Evolutionary conservation across 2,888 invertebrate species (phyloP), one percentile per base, ranked within the genome.

Genomic region (Stenodera caucasica): DNA sequence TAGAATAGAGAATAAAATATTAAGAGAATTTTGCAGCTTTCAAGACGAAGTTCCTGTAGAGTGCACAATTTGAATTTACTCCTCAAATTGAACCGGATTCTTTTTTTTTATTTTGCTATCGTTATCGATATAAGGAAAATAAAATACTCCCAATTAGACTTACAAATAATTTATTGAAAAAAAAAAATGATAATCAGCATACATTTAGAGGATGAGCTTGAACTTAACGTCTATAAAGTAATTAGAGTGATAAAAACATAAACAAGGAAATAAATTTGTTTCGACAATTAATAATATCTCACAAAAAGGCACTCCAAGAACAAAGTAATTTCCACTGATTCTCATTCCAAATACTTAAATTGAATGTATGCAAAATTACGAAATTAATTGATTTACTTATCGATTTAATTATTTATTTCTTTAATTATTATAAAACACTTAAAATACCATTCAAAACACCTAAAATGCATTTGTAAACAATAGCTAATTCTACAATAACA

Each of bases 231-330:
- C 29, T 30, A 32, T 12, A 12, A 26, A 53, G 18, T 49, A 60
- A 55, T 53, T 26, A 3, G 4, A 26, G n/a, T n/a, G 26, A 26
- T 40, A 45, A 33, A 26, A 53, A 15, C 11, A 26, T 53, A 40
- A 49, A 50, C 29, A 23, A 61, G 50, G 53, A 32, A 54, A 61
- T 54, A 54, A 55, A 55, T 56, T 57, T 55, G 49, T 50, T 57
- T 56, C 49, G 50, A 59, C 55, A 63, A 57, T 63, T 57, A 57
- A 63, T 55, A 62, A 56, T 56, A 59, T 56, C 15, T 59, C 57
- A 63, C 57, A 32, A 63, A 63, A 74, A 74, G 74, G 74, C 74
- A 74, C 74, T 74, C 74, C 69, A 70, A 73, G 71, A 71, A 72
- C 70, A 70, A 67, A 73, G 72, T 67, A 52, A 45, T 53, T 53